Percentiles rank a stretch among this genome's conserved stretches.
Evolutionary conservation across 2,888 invertebrate genomes (phyloP).

Genomic region (Adelphocoris suturalis): DNA sequence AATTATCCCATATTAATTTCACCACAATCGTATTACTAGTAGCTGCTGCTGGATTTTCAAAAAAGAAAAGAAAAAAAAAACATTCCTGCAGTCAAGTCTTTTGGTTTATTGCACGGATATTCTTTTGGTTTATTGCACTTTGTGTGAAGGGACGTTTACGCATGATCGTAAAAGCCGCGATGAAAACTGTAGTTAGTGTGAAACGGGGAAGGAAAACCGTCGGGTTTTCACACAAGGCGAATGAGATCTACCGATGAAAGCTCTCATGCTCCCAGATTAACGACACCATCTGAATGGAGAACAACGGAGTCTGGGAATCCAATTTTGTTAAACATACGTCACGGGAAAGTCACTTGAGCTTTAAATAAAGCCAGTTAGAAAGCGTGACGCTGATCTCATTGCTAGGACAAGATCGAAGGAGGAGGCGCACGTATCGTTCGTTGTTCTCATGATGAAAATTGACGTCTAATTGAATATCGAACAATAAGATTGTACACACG

Average conservation of each 20-base stretch:
- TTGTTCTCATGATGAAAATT: not conserved
- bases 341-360: slow-evolving; percentile 16
- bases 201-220: not conserved
- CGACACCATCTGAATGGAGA: slow-evolving; percentile 5
- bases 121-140: not conserved
- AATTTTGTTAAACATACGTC: slow-evolving; percentile 4
- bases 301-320: slow-evolving; percentile 7
- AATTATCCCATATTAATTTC: no score
- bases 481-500: not conserved
- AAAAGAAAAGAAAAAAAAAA: no score
- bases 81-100: no score
- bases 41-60: no score
- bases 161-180: slow-evolving; percentile 10
- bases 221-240: not conserved
- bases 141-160: slow-evolving; percentile 17
- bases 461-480: not conserved
- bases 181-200: not conserved
- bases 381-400: not conserved
- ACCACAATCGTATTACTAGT: no score
- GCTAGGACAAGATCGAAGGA: not conserved
- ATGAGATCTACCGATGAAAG: not conserved
- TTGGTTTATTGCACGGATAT: not conserved
- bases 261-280: not conserved
- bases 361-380: not conserved
- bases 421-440: not conserved